These are phyloP conservation scores for Pseudopipra pipra DNA, from an alignment of 2,113 vertebrate species.

Conservation along the genomic window DNA sequence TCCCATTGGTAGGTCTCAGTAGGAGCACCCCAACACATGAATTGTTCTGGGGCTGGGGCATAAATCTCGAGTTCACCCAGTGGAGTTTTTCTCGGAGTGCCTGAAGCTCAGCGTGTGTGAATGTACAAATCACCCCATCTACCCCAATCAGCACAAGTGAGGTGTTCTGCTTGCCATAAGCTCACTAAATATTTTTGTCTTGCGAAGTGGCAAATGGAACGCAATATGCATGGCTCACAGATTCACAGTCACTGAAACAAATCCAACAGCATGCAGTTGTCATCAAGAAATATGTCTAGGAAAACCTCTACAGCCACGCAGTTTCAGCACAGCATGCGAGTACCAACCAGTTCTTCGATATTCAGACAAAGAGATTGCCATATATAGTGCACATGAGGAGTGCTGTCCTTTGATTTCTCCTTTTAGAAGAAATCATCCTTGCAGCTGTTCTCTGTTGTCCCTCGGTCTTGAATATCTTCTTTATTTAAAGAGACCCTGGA, in stretches of 20 bases:
- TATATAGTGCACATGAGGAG: neutral
- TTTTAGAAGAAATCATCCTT: constrained; percentile 38
- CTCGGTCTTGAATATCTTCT: constrained; percentile 13
- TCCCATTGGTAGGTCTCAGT: constrained; percentile 15
- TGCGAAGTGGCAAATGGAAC: constrained; percentile 32
- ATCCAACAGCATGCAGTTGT: constrained; percentile 48
- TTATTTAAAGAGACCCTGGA: constrained; percentile 1
- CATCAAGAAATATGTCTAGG: constrained; percentile 50
- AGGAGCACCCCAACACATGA: constrained; percentile 12
- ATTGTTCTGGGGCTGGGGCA: neutral
- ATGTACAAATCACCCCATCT: neutral
- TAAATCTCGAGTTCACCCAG: neutral
- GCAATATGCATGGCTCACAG: constrained; percentile 9
- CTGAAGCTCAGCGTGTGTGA: neutral
- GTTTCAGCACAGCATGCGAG: constrained; percentile 8
- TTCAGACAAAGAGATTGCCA: constrained; percentile 34
- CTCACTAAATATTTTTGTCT: constrained; percentile 42
- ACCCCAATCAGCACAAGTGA: neutral
- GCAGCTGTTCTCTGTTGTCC: constrained; percentile 23
- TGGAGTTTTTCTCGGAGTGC: neutral
- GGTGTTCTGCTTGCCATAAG: constrained; percentile 32
- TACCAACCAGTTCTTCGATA: constrained; percentile 10
- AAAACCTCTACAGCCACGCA: constrained; percentile 12
- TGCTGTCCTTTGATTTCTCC: constrained; percentile 40
- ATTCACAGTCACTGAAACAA: constrained; percentile 36